Conservation (phyloP, 2,888 invertebrate genomes). For the Diaprepes abbreviatus region DNA sequence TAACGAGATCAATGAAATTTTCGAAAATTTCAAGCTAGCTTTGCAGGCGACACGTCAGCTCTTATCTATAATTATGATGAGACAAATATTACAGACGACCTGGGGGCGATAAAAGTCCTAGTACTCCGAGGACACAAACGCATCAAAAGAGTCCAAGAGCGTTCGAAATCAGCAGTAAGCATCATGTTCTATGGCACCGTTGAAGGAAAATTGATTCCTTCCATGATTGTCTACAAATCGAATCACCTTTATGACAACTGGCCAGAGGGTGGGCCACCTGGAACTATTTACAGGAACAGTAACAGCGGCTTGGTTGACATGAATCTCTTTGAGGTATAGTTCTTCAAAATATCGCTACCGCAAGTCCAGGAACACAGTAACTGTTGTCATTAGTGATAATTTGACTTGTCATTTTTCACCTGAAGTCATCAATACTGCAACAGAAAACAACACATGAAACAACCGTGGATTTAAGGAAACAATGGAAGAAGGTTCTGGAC, state of each 20-base stretch:
- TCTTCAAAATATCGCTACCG: not conserved
- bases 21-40: too few species aligned
- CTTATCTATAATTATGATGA: too few species aligned
- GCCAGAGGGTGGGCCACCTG: not conserved
- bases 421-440: too few species aligned
- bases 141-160: not conserved
- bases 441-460: too few species aligned
- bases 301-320: not conserved
- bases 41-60: too few species aligned
- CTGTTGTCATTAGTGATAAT: not conserved
- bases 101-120: too few species aligned
- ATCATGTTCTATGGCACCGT: too few species aligned
- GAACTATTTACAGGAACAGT: not conserved
- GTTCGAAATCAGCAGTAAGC: not conserved
- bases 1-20: too few species aligned
- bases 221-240: not conserved
- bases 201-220: too few species aligned
- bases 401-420: not conserved
- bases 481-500: constrained; percentile 6
- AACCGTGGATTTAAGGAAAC: constrained; percentile 16
- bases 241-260: not conserved
- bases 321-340: not conserved
- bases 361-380: not conserved
- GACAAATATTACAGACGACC: too few species aligned
- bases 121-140: not conserved